phyloP scores from a whole-genome alignment of 2,113 vertebrate species.

The Heterotis niloticus region DNA sequence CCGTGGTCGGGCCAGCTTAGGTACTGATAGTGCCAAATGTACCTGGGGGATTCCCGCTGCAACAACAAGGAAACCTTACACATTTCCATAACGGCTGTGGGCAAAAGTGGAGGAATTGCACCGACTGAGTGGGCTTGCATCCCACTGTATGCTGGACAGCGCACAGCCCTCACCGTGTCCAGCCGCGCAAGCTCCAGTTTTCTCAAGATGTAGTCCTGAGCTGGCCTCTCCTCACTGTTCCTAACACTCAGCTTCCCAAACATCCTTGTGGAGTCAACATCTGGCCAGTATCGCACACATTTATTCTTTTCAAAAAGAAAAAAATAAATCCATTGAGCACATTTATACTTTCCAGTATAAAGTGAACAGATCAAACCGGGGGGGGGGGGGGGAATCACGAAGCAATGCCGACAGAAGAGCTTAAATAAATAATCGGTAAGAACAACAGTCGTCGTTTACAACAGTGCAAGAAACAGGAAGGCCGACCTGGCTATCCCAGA shows the following conservation, averaged over 20 bases:
- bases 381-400: background rate
- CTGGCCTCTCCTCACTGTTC: conserved; percentile 66
- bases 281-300: conserved; percentile 81
- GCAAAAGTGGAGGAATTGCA: background rate
- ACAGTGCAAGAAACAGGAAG: background rate
- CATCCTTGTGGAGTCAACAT: conserved; percentile 61
- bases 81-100: background rate
- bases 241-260: conserved; percentile 62
- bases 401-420: background rate
- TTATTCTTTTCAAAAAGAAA: conserved; percentile 69
- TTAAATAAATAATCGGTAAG: background rate
- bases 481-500: background rate
- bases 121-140: background rate
- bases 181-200: conserved; percentile 69
- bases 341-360: no score
- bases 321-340: background rate
- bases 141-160: no score
- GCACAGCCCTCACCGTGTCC: conserved; percentile 61
- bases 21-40: conserved; percentile 83
- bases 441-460: background rate
- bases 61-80: background rate
- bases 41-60: conserved; percentile 65
- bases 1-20: conserved; percentile 84
- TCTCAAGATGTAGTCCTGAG: conserved; percentile 72
- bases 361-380: no score